Evolutionary conservation across 2,113 vertebrate genomes (phyloP), one percentile per base, ranked within the genome.

Genomic region (Poecilia latipinna): DNA sequence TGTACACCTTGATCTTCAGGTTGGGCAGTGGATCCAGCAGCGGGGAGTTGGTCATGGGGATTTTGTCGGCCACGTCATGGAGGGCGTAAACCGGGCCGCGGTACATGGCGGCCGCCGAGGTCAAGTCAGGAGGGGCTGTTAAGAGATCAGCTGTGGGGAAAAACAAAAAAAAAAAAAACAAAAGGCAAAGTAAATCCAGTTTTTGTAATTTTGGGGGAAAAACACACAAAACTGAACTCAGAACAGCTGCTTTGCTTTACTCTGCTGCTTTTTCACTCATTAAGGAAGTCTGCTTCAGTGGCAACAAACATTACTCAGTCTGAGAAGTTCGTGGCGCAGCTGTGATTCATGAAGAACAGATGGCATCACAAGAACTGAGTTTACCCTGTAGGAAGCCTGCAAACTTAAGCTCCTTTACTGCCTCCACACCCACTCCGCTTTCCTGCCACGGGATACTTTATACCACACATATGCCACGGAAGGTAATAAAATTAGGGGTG

Each of bases 1-100:
- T 99, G 82, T 96, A 99, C 67, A 99, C 98, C 90, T 99, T 99
- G 90, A 99, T 99, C 92, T 99, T 99, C 90, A 99, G 90, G 93
- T 97, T 99, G 42, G 98, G 98, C 42, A 99, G 93, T 0, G 98
- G 97, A 82, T 99, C 98, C 75, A 99, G 93, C 70, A 99, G 96
- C 0, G 98, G 98, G 17, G 98, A 99, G 86, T 97, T 99, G 82
- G 98, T 99, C 98, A 99, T 99, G 44, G 97, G 97, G 86, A 99
- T 99, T 93, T 99, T 99, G 91, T 99, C 97, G 0, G 96, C 96
- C 83, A 98, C 97, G 0, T 99, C 97, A 3, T 98, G 97, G 79
- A 99, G 94, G 51, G 97, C 98, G 0, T 99, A 99, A 70, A 99
- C 97, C 0, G 97, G 98, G 6, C 98, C 97, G 6, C 98, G 95